These are phyloP conservation scores for Aptenodytes patagonicus DNA, from an alignment of 2,113 vertebrate genomes.

Conservation along the genomic window DNA sequence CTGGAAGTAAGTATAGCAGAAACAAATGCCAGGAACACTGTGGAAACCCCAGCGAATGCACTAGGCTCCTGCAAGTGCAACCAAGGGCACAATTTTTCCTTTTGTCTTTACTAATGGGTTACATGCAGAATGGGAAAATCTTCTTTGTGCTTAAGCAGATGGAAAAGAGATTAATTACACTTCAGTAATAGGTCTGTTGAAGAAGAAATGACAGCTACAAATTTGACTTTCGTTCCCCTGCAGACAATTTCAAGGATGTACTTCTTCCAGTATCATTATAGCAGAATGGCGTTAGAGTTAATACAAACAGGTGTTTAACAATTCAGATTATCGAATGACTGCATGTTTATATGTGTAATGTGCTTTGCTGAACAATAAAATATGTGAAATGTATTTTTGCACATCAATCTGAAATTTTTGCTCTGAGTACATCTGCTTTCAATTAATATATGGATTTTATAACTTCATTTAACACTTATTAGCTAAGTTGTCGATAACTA, in stretches of 20 bases:
- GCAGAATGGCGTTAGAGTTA: background rate
- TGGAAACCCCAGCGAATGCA: background rate
- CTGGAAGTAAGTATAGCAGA: background rate
- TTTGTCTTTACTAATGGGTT: background rate
- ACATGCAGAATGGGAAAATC: background rate
- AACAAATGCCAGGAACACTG: background rate
- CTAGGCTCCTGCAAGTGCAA: background rate
- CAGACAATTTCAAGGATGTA: background rate
- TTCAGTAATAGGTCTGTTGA: background rate
- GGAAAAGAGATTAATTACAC: background rate
- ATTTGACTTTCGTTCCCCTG: background rate
- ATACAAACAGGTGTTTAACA: background rate
- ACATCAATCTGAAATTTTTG: conserved; percentile 19
- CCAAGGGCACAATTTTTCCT: background rate
- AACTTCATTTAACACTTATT: background rate
- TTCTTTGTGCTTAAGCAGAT: background rate
- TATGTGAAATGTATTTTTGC: background rate
- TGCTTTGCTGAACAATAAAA: conserved; percentile 52
- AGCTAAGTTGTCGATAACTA: background rate
- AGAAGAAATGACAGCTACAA: background rate
- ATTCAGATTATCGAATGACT: background rate
- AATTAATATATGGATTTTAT: background rate
- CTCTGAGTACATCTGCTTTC: background rate
- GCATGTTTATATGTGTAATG: conserved; percentile 40
- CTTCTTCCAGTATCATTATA: background rate